phyloP scores from a whole-genome alignment of 2,797 vertebrate species.

The Lacerta viridis region DNA sequence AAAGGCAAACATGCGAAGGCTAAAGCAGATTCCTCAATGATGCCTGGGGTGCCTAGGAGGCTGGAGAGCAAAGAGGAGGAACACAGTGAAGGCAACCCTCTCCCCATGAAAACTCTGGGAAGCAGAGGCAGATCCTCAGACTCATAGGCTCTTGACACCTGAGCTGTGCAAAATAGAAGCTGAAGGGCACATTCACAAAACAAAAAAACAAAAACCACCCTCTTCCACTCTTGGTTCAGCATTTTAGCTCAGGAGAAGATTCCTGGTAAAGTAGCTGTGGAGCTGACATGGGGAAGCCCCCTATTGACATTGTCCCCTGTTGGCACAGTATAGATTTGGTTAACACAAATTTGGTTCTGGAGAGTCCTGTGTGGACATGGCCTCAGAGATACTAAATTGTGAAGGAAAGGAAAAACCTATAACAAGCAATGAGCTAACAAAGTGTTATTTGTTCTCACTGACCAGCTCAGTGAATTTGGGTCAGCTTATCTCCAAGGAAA shows the following conservation, averaged over 20 bases:
- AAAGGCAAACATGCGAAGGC: neutral
- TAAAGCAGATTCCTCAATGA: neutral
- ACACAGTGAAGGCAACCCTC: neutral
- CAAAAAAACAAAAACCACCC: neutral
- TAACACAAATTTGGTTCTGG: neutral
- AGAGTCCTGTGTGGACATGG: neutral
- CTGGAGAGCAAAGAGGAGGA: neutral
- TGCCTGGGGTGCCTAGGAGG: neutral
- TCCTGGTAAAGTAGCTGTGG: neutral
- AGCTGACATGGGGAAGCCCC: neutral
- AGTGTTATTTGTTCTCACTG: neutral
- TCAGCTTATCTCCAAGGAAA: slow-evolving; percentile 7
- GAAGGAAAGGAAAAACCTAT: neutral
- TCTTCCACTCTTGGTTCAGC: neutral
- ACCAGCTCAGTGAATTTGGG: neutral
- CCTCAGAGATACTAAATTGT: neutral
- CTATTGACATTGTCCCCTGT: neutral
- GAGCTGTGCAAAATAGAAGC: neutral
- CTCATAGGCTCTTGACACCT: neutral
- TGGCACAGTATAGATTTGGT: neutral
- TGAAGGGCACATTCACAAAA: neutral
- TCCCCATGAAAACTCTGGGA: neutral
- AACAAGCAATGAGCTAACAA: neutral
- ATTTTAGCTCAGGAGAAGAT: neutral
- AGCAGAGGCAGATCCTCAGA: no score